phyloP scores from a whole-genome alignment of 2,113 vertebrate genomes.

The Heterotis niloticus region DNA sequence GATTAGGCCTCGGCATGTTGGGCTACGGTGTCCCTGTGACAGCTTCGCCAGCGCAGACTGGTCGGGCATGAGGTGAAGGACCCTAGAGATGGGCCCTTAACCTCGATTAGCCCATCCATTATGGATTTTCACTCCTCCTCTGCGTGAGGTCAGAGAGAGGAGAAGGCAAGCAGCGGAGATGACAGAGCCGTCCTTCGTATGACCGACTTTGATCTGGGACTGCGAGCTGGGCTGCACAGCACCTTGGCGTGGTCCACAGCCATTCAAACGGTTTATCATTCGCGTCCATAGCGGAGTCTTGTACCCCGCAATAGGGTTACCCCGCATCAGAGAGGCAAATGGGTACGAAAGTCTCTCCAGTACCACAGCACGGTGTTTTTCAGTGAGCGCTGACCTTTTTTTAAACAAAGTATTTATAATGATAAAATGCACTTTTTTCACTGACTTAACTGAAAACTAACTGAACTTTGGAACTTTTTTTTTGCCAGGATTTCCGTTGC shows the following conservation, averaged over 20 bases:
- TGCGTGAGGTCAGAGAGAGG: constrained; percentile 1
- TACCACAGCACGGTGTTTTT: too few relatives aligned
- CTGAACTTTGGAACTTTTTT: too few relatives aligned
- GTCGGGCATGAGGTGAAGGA: too few relatives aligned
- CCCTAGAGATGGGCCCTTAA: neutral
- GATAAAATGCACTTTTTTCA: too few relatives aligned
- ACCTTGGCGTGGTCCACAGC: neutral
- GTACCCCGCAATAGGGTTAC: neutral
- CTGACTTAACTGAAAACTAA: too few relatives aligned
- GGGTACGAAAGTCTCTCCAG: too few relatives aligned
- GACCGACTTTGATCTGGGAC: neutral
- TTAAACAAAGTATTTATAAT: too few relatives aligned
- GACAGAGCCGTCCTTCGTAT: neutral
- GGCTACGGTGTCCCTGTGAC: neutral
- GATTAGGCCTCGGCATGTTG: neutral
- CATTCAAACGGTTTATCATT: neutral
- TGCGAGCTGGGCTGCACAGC: neutral
- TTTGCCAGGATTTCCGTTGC: too few relatives aligned
- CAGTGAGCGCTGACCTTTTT: too few relatives aligned
- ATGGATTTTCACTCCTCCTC: constrained; percentile 12
- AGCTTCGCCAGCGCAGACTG: neutral
- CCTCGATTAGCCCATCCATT: constrained; percentile 16
- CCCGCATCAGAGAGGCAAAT: too few relatives aligned
- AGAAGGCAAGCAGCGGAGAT: constrained; percentile 7
- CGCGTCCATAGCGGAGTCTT: neutral